Evolutionary conservation across 2,797 vertebrate species (phyloP), one percentile per base, ranked within the genome.

Genomic region (Danio tinwini): DNA sequence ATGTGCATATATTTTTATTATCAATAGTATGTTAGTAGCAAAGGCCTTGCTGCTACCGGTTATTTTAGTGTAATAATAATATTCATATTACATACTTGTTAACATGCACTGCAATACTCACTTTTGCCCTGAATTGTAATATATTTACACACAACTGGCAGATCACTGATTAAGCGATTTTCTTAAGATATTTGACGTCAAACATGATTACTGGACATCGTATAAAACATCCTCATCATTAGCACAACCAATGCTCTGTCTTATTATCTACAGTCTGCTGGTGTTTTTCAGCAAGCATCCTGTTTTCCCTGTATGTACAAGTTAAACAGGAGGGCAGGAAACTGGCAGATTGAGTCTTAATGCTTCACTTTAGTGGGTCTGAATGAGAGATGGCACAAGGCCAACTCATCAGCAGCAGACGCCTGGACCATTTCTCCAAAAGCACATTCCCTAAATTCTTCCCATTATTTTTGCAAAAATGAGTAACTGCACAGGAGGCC

Each of bases 271-370:
- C 59, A 59, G 49, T 53, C 76, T 69, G 39, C 53, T 81, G 69
- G 53, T 78, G 63, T 82, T 79, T 85, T 83, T 59, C 74, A 74
- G 61, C 45, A 78, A 53, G 71, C 65, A 83, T 89, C 87, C 88
- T 87, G 87, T 87, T 88, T 86, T 83, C 16, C 70, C 71, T 75
- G 49, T 47, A 45, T 78, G 37, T 56, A 44, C 61, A 40, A 55
- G 76, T 45, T 47, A 77, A 73, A 61, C 12, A 2, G n/a, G 49
- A 45, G 39, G 62, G 69, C 80, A 75, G 78, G 81, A 81, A 84
- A 53, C 73, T 52, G 49, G 14, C 16, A 44, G 55, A 71, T 62
- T 77, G 29, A 64, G 47, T 70, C 67, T 83, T 44, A 76, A 45
- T 74, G 67, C 82, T 81, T 59, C 55, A 79, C 63, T 52, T 76